Evolutionary conservation across 23 tunicate species (phyloP).

Genomic region (Ciona savignyi): DNA sequence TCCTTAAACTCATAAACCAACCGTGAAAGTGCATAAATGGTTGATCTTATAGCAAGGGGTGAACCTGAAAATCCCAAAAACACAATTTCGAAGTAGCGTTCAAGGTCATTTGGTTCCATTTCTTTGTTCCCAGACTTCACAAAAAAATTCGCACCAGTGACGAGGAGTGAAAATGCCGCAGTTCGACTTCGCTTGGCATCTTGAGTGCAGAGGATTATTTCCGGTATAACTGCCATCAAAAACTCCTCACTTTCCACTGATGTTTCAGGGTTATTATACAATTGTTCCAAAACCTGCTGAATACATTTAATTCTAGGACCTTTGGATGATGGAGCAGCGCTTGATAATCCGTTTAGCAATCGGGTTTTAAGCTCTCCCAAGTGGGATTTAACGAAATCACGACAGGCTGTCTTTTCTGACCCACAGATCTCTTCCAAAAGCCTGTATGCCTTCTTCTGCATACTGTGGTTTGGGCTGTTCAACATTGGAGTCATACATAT

Average conservation of each 20-base stretch:
- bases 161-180: slow-evolving; percentile 65
- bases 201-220: slow-evolving; percentile 71
- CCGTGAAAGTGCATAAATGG: slow-evolving; percentile 58
- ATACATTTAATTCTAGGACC: slow-evolving; percentile 71
- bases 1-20: slow-evolving; percentile 71
- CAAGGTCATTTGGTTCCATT: background rate
- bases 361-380: slow-evolving; percentile 27
- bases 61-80: slow-evolving; percentile 49
- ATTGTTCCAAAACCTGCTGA: slow-evolving; percentile 21
- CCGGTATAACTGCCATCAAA: slow-evolving; percentile 47
- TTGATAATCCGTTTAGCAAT: slow-evolving; percentile 33
- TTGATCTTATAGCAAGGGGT: slow-evolving; percentile 27
- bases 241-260: slow-evolving; percentile 28
- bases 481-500: slow-evolving; percentile 43
- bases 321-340: slow-evolving; percentile 62
- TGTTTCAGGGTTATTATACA: slow-evolving; percentile 20
- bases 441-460: slow-evolving; percentile 88
- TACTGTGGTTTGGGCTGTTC: slow-evolving; percentile 39
- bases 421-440: slow-evolving; percentile 56
- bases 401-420: slow-evolving; percentile 30
- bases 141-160: slow-evolving; percentile 28
- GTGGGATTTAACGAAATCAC: slow-evolving; percentile 22
- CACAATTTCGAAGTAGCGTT: slow-evolving; percentile 53
- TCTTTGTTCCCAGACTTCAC: slow-evolving; percentile 7
- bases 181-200: slow-evolving; percentile 50